phyloP scores from a whole-genome alignment of 2,113 vertebrate species.

The Pseudonaja textilis region DNA sequence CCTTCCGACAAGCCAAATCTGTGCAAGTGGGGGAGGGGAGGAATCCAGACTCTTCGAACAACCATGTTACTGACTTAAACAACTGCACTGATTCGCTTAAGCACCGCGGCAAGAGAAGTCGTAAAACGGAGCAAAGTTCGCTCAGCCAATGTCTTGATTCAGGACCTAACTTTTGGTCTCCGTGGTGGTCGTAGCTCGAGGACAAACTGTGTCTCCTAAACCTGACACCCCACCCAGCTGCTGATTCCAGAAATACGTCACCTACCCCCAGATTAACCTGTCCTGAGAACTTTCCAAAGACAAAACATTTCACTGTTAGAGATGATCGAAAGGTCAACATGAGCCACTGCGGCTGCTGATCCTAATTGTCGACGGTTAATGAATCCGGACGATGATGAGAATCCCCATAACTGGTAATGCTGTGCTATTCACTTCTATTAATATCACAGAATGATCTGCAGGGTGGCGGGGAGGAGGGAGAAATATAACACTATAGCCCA shows the following conservation, averaged over 20 bases:
- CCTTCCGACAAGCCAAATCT: not conserved
- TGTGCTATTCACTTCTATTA: not conserved
- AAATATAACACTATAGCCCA: not conserved
- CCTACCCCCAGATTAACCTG: not conserved
- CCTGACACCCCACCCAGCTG: not conserved
- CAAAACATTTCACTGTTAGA: not conserved
- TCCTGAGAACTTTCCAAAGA: not conserved
- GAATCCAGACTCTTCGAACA: not conserved
- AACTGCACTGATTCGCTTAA: not conserved
- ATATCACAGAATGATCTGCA: not conserved
- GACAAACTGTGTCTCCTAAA: not conserved
- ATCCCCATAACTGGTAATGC: not conserved
- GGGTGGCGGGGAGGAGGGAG: accelerated
- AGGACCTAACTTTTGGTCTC: not conserved
- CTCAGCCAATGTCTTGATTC: not conserved
- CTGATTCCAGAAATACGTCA: not conserved
- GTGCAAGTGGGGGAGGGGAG: no score
- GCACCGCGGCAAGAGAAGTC: not conserved
- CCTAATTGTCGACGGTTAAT: not conserved
- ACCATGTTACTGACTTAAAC: not conserved
- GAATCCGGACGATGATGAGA: not conserved
- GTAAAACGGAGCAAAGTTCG: not conserved
- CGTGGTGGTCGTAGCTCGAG: accelerated
- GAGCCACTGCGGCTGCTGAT: not conserved
- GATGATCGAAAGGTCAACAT: not conserved